A percentile compares a stretch with the other conserved stretches of the same genome.
Conservation (phyloP, 2,888 invertebrate species). For the Gastracanthus pulcherrimus region DNA sequence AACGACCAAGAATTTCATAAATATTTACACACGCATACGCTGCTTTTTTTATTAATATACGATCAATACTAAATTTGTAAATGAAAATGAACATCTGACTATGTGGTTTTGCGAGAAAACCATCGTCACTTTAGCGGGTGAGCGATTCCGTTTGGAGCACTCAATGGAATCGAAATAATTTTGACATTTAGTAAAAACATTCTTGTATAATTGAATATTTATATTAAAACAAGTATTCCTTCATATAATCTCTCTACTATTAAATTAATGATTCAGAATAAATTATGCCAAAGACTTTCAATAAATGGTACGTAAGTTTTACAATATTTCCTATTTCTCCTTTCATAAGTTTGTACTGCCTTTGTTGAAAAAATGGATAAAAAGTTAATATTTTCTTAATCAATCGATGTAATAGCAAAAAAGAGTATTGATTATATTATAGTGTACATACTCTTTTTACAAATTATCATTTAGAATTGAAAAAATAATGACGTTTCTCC, state of each 20-base stretch:
- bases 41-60: conserved; percentile 36
- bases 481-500: conserved; percentile 40
- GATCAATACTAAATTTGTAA: conserved; percentile 44
- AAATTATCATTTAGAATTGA: conserved; percentile 30
- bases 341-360: conserved; percentile 15
- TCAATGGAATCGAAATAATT: conserved; percentile 33
- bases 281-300: not conserved
- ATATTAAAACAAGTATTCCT: not conserved
- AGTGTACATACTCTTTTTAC: conserved; percentile 29
- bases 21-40: conserved; percentile 54
- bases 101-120: conserved; percentile 36
- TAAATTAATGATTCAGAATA: not conserved
- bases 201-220: conserved; percentile 3
- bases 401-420: conserved; percentile 6
- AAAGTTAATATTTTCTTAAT: conserved; percentile 28
- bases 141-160: not conserved
- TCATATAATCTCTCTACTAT: not conserved
- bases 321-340: not conserved
- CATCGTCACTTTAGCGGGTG: conserved; percentile 8
- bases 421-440: conserved; percentile 9
- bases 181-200: conserved; percentile 9
- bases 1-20: conserved; percentile 50
- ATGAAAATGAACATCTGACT: conserved; percentile 34
- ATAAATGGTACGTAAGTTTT: not conserved
- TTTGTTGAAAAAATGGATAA: conserved; percentile 12